Evolutionary conservation across 2,888 invertebrate species (phyloP).

Genomic region (Phaonia tiefii): DNA sequence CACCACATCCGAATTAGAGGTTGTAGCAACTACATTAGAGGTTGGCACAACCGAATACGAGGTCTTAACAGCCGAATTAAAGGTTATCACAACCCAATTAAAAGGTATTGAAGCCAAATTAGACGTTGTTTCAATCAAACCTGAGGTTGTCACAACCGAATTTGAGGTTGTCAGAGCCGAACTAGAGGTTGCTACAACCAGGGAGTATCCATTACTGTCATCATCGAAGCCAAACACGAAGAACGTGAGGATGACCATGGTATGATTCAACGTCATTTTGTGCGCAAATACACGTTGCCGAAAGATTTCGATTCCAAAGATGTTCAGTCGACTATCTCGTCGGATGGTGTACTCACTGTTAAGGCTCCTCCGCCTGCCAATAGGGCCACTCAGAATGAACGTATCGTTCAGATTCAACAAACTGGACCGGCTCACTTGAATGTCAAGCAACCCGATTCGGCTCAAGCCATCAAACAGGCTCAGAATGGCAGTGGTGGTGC

Average conservation of each 20-base stretch:
- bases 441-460: constrained; percentile 70
- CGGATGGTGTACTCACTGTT: constrained; percentile 87
- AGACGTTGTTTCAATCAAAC: too few species aligned
- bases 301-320: constrained; percentile 87
- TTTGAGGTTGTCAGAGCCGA: too few species aligned
- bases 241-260: constrained; percentile 88
- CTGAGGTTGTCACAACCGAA: too few species aligned
- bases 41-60: too few species aligned
- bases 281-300: constrained; percentile 87
- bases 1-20: too few species aligned
- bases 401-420: constrained; percentile 81
- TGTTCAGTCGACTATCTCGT: constrained; percentile 87
- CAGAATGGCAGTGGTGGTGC: constrained; percentile 46
- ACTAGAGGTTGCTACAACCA: too few species aligned
- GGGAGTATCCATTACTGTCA: too few species aligned
- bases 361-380: constrained; percentile 84
- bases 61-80: too few species aligned
- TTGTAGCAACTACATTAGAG: too few species aligned
- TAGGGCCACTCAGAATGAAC: constrained; percentile 74
- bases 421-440: constrained; percentile 82
- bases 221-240: constrained; percentile 85
- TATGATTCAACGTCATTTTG: constrained; percentile 82
- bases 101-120: too few species aligned
- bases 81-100: too few species aligned
- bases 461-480: constrained; percentile 28